Evolutionary conservation across 2,113 vertebrate genomes (phyloP).

Genomic region (Rhynchomys soricoides): DNA sequence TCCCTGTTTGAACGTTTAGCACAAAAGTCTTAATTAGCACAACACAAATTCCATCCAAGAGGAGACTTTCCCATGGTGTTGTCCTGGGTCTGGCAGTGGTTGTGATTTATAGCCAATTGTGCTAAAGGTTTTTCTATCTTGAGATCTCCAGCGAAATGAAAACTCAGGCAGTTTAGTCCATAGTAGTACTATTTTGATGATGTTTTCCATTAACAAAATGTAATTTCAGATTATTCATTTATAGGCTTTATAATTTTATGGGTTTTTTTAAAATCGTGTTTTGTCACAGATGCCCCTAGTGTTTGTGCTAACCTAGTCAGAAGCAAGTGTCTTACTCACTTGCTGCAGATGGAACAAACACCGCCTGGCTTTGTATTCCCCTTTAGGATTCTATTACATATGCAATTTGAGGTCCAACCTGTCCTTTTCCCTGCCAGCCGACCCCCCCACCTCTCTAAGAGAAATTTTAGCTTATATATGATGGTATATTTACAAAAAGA

Average conservation of each 20-base stretch:
- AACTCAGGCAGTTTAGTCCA: slow-evolving; percentile 90
- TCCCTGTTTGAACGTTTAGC: slow-evolving; percentile 88
- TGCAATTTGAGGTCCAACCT: slow-evolving; percentile 84
- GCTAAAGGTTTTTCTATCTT: slow-evolving; percentile 89
- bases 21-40: slow-evolving; percentile 90
- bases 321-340: slow-evolving; percentile 84
- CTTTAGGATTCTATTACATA: slow-evolving; percentile 87
- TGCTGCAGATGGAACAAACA: slow-evolving; percentile 75
- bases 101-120: slow-evolving; percentile 88
- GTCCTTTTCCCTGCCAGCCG: slow-evolving; percentile 70
- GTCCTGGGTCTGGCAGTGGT: slow-evolving; percentile 81
- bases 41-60: slow-evolving; percentile 85
- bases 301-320: slow-evolving; percentile 86
- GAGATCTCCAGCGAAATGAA: slow-evolving; percentile 87
- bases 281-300: slow-evolving; percentile 87
- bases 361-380: slow-evolving; percentile 81
- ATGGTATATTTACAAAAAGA: slow-evolving; percentile 85
- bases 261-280: slow-evolving; percentile 88
- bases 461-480: slow-evolving; percentile 83
- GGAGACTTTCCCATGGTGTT: slow-evolving; percentile 80
- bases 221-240: slow-evolving; percentile 91
- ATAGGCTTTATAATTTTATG: slow-evolving; percentile 92
- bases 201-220: slow-evolving; percentile 92
- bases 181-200: slow-evolving; percentile 95
- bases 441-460: slow-evolving; percentile 64